Evolutionary conservation across 2,888 invertebrate genomes (phyloP).

Genomic region (Patella pellucida): DNA sequence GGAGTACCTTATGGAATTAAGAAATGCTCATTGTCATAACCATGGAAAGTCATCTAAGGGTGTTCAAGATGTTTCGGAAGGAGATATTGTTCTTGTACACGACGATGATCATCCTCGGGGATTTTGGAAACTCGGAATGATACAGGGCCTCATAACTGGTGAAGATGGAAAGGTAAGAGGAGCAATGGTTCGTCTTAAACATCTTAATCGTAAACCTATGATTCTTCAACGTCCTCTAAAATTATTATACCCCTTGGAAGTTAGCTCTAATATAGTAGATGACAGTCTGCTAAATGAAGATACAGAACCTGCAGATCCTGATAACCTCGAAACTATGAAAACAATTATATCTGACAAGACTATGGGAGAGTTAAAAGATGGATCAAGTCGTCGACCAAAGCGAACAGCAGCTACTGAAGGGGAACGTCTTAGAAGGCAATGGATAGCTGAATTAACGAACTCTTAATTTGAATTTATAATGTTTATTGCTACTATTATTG

Average conservation of each 20-base stretch:
- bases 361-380: background rate
- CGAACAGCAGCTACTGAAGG: slow-evolving; percentile 2
- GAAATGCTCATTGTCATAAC: background rate
- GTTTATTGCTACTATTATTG: too few species aligned
- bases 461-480: too few species aligned
- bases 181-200: background rate
- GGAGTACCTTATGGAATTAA: background rate
- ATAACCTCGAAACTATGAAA: background rate
- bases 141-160: background rate
- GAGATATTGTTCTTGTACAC: background rate
- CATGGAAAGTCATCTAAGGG: background rate
- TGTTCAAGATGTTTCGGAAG: background rate
- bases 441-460: background rate
- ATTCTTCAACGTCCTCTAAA: background rate
- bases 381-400: background rate
- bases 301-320: background rate
- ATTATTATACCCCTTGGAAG: slow-evolving; percentile 6
- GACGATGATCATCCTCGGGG: background rate
- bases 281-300: background rate
- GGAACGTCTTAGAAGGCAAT: background rate
- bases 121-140: background rate
- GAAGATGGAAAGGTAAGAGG: background rate
- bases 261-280: background rate
- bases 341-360: background rate
- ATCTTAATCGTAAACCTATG: background rate